These are phyloP conservation scores for Chymomyza amoena DNA, from an alignment of 2,888 invertebrate species.

Conservation along the genomic window DNA sequence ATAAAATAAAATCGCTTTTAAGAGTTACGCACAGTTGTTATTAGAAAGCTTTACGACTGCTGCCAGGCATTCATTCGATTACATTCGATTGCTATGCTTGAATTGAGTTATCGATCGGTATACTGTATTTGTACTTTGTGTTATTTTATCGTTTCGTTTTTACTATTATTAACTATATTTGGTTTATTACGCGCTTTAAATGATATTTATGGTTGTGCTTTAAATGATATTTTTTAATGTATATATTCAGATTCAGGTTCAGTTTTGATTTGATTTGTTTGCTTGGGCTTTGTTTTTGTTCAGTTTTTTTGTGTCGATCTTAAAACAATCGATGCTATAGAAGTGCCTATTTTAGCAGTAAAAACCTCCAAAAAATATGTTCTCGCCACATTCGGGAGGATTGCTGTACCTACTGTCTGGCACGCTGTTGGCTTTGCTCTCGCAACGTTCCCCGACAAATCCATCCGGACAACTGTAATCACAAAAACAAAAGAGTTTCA, in stretches of 20 bases:
- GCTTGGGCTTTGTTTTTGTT: constrained; percentile 28
- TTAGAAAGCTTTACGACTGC: background rate
- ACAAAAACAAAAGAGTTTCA: constrained; percentile 19
- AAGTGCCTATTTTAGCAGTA: constrained; percentile 80
- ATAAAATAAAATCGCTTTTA: constrained; percentile 44
- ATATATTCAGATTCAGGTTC: background rate
- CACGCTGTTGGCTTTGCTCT: constrained; percentile 73
- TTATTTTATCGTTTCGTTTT: constrained; percentile 33
- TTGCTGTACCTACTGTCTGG: constrained; percentile 79
- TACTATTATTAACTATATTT: constrained; percentile 64
- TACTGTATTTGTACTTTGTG: constrained; percentile 65
- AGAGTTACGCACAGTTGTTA: background rate
- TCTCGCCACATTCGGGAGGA: constrained; percentile 75
- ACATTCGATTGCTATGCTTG: constrained; percentile 2
- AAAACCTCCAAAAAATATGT: constrained; percentile 78
- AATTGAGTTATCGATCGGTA: constrained; percentile 18
- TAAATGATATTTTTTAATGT: background rate
- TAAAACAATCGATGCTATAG: constrained; percentile 78
- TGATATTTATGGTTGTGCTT: constrained; percentile 6
- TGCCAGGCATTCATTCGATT: constrained; percentile 4
- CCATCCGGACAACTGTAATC: constrained; percentile 77
- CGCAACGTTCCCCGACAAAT: constrained; percentile 77
- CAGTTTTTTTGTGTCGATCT: constrained; percentile 41
- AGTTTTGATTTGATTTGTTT: constrained; percentile 23
- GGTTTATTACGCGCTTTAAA: constrained; percentile 53